Evolutionary conservation across 64 coral and sea anemone genomes (phyloP).

Genomic region (Pocillopora damicornis): DNA sequence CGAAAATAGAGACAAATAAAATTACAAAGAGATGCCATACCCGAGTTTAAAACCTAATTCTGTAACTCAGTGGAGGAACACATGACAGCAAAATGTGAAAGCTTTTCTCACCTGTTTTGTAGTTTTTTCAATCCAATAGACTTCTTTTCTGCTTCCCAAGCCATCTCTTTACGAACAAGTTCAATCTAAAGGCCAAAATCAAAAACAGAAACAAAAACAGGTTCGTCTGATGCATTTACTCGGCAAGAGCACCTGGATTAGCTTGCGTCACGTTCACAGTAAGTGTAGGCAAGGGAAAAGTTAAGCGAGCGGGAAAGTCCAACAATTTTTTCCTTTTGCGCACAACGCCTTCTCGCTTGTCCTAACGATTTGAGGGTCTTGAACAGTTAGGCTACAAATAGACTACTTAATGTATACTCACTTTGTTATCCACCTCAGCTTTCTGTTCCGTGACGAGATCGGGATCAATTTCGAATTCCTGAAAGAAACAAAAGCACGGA

Average conservation of each 20-base stretch:
- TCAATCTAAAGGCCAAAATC: slow-evolving; percentile 59
- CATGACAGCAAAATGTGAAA: too few relatives aligned
- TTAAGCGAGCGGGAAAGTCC: too few relatives aligned
- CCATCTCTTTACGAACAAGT: slow-evolving; percentile 84
- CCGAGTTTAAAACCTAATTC: too few relatives aligned
- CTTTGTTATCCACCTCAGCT: slow-evolving; percentile 73
- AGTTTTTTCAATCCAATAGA: slow-evolving; percentile 88
- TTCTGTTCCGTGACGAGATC: slow-evolving; percentile 80
- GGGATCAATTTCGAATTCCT: slow-evolving; percentile 98
- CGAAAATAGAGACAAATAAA: not conserved
- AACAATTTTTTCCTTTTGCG: too few relatives aligned
- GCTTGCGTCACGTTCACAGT: too few relatives aligned
- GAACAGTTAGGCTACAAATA: not conserved
- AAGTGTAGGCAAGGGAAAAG: too few relatives aligned
- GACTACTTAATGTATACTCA: not conserved
- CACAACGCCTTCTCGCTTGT: too few relatives aligned
- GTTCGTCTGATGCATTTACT: too few relatives aligned
- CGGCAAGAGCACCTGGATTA: too few relatives aligned
- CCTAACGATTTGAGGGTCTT: too few relatives aligned
- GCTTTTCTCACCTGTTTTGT: slow-evolving; percentile 58
- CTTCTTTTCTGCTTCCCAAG: slow-evolving; percentile 93
- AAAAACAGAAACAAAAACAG: not conserved
- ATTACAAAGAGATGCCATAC: too few relatives aligned
- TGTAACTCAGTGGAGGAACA: too few relatives aligned
- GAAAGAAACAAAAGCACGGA: not conserved